Evolutionary conservation across 2,888 invertebrate genomes (phyloP), one percentile per base, ranked within the genome.

Genomic region (Lottia scabra): DNA sequence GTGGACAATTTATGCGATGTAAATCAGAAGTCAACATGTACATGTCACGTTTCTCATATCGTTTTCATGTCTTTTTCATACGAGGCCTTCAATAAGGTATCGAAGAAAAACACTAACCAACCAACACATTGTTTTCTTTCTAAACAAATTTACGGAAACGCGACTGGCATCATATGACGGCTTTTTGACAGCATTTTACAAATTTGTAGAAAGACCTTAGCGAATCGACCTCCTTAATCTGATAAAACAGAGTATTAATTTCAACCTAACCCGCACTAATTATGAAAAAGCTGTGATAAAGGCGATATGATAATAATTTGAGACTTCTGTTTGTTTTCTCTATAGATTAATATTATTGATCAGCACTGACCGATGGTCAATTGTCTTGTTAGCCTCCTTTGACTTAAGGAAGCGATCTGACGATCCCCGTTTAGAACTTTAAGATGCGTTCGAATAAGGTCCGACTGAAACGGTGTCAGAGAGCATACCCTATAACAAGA

Each of bases 11-110:
- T 56, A 56, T 56, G 56, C 19, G 56, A 56, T 56, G 19, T 56
- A 56, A 56, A 56, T 56, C 56, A 56, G 56, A 56, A 56, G 56
- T 56, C 56, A 56, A 56, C 56, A 56, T 56, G 56, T 56, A 23
- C 23, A 56, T 56, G 56, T 56, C 56, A 56, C 56, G 56, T 56
- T 56, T 56, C 56, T 56, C 10, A 56, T 56, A 56, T 56, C 56
- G 23, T 56, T 56, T 56, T 56, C 56, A 23, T 19, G 56, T 56
- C 56, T 56, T 56, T 56, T 56, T 56, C 56, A 56, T 56, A 23
- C 13, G 19, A 38, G 19, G 19, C 23, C 23, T 56, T 23, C 56
- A 56, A 56, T 56, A 56, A 19, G 56, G 19, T 56, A 56, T 56
- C 56, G 56, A 56, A 56, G 56, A 56, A 56, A 56, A 56, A 56